Evolutionary conservation across 2,888 invertebrate genomes (phyloP), one percentile per base, ranked within the genome.

Genomic region (Microctonus aethiopoides): DNA sequence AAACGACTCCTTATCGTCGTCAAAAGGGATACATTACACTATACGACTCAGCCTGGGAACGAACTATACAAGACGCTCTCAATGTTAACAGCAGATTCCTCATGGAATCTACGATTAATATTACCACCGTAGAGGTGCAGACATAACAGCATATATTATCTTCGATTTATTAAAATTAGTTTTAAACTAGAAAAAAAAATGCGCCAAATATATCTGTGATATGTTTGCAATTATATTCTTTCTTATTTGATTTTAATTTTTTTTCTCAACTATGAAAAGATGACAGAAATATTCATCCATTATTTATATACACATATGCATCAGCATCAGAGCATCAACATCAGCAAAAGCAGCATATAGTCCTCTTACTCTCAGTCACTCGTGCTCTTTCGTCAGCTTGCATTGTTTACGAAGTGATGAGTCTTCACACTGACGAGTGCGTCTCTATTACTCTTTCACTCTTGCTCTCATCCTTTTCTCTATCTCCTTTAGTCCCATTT

Each of bases 361-460:
- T 7, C 7, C 39, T 26, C 76, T 77, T 78, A 80, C 82, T 84
- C 82, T 82, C 81, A 82, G 81, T 82, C 80, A 80, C 79, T 83
- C 80, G 73, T 76, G 61, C 56, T 83, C 80, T 74, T 75, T 67
- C 56, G 65, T 62, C 54, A 62, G 71, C 60, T 68, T 72, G 82
- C 83, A 84, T 85, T 86, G 85, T 85, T 86, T 85, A 85, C 84
- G 82, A 83, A 85, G 84, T 83, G 85, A 86, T 85, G 85, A 86
- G 83, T 84, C 84, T 83, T 85, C 83, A 80, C 84, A 83, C 84
- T 81, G 81, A 77, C 77, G 41, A 73, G 72, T 66, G 60, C 71
- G 64, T 66, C 67, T 64, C 65, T 59, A 66, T 69, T 72, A 46
- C 70, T 68, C 70, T 69, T 67, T 62, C 68, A 66, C 68, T 70